Evolutionary conservation across 2,888 invertebrate genomes (phyloP).

Genomic region (Drosophila imparisetae): DNA sequence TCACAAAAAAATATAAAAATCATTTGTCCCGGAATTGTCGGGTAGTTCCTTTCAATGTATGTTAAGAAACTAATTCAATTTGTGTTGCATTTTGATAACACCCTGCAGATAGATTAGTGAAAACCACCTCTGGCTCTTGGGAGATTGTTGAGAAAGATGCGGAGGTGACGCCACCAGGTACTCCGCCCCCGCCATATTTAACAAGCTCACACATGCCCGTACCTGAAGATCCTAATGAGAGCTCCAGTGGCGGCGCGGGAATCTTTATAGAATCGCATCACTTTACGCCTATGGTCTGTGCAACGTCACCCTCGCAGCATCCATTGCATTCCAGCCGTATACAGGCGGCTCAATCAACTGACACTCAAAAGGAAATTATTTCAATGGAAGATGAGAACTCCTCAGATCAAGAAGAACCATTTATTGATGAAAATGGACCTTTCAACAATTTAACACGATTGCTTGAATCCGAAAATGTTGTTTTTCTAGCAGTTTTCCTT

Average conservation of each 20-base stretch:
- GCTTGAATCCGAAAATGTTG: constrained; percentile 90
- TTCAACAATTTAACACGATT: constrained; percentile 94
- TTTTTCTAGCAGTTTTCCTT: constrained; percentile 97
- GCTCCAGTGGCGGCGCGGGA: constrained; percentile 53
- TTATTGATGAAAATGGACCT: constrained; percentile 93
- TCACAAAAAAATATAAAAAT: background rate
- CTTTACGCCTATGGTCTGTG: constrained; percentile 72
- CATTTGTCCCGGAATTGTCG: background rate
- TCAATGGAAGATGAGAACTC: constrained; percentile 98
- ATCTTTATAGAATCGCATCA: constrained; percentile 79
- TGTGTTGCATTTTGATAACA: background rate
- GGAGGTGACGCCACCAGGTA: constrained; percentile 90
- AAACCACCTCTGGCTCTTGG: constrained; percentile 84
- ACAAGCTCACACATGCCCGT: constrained; percentile 80
- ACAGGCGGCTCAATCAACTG: constrained; percentile 81
- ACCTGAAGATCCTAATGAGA: constrained; percentile 71
- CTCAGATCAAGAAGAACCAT: constrained; percentile 92
- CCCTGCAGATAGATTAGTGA: constrained; percentile 80
- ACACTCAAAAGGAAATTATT: constrained; percentile 91
- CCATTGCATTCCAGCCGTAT: constrained; percentile 80
- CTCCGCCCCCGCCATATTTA: constrained; percentile 93
- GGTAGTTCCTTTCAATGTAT: background rate
- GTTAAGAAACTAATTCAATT: background rate
- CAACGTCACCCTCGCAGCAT: constrained; percentile 65
- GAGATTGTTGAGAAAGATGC: constrained; percentile 84